Evolutionary conservation across 2,113 vertebrate species (phyloP).

Genomic region (Megaceryle torquata): DNA sequence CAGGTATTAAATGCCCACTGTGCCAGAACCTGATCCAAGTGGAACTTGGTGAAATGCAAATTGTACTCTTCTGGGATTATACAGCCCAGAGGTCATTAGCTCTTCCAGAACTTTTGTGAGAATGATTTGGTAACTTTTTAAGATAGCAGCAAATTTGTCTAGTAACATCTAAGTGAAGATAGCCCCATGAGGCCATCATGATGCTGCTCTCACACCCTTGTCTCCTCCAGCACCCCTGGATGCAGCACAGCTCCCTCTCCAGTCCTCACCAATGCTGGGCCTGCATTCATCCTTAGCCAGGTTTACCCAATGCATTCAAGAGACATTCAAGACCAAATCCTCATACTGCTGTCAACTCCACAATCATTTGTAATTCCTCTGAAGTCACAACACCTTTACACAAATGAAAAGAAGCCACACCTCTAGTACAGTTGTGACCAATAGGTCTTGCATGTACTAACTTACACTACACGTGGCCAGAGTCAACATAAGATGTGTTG

Average conservation of each 20-base stretch:
- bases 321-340: neutral
- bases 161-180: no score
- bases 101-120: neutral
- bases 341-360: neutral
- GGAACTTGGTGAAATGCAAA: no score
- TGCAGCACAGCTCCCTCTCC: neutral
- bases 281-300: neutral
- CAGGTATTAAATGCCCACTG: no score
- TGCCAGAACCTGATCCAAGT: no score
- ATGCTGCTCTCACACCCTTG: neutral
- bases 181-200: neutral
- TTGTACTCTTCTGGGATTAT: accelerated
- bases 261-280: accelerated
- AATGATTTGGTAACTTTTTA: no score
- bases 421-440: neutral
- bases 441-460: neutral
- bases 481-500: neutral
- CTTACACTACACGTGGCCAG: no score
- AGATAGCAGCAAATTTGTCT: neutral
- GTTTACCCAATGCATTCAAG: neutral
- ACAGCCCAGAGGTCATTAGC: no score
- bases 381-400: neutral
- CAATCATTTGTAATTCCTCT: neutral
- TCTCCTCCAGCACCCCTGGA: neutral
- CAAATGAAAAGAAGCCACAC: neutral